Base-by-base conservation (phyloP, 2,113 vertebrate genomes). In the Percina caprodes region DNA sequence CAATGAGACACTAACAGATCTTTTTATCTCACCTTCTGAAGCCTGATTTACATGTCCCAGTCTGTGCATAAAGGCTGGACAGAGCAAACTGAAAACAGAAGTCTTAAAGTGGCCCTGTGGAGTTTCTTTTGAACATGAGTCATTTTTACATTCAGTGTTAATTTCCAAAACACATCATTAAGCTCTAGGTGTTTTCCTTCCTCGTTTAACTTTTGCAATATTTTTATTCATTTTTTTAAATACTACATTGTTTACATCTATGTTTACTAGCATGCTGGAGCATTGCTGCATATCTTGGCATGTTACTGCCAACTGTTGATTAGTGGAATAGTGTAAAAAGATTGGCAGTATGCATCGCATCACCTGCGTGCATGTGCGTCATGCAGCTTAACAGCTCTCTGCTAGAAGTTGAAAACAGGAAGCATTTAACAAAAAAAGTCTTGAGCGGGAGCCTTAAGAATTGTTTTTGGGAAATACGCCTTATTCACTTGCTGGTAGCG, bases 61-160 rank as follows among this genome's bases (percentile, higher is more conserved):
- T 65, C 3, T 46, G 16, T 15, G 49, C 15, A 23, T 71, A 14
- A 11, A 39, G 19, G 52, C 51, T 46, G 7, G 45, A 54, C 51
- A 33, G 23, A 75, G 12, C 58, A 78, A 74, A 65, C 45, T 63
- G n/a, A 35, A 68, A 81, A 74, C 49, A 77, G 15, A 60, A 23
- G 15, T 76, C 49, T 33, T 30, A 59, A 62, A 71, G 18, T 3
- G 46, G n/a, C 24, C 18, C 11, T 46, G 42, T 0, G 45, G 12
- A 26, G 33, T 55, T 79, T 54, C 13, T 61, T 19, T n/a, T 52
- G 24, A 39, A 68, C 26, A 59, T 18, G 49, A 14, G 14, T 62
- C 19, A 19, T 48, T 14, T 49, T 49, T 46, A 46, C 30, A 59
- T 49, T 49, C 1, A 49, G 26, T 33, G 24, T 59, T 55, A 33